Percentiles rank a stretch among this genome's conserved stretches.
phyloP scores from a whole-genome alignment of 1,140 invertebrate species.

The Drosophila pallidifrons region DNA sequence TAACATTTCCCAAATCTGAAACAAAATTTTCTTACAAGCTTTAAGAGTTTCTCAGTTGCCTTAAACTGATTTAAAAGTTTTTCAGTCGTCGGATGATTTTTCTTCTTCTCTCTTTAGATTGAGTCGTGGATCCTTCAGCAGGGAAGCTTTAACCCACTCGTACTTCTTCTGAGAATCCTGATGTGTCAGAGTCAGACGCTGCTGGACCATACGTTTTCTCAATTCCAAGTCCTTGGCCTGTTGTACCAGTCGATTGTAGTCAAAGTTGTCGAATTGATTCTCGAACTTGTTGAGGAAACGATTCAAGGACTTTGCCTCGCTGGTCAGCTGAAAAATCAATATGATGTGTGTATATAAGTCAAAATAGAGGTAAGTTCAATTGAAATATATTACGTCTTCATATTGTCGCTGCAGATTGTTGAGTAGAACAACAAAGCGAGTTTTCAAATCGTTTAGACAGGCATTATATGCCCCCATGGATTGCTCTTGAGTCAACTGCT shows the following conservation, averaged over 20 bases:
- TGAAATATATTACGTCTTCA: slow-evolving; percentile 83
- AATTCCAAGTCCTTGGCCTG: slow-evolving; percentile 78
- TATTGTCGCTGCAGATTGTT: slow-evolving; percentile 86
- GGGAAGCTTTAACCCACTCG: slow-evolving; percentile 68
- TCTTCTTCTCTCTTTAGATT: slow-evolving; percentile 52
- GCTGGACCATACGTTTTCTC: slow-evolving; percentile 82
- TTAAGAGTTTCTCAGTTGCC: not conserved
- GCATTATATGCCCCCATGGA: slow-evolving; percentile 84
- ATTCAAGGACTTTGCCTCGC: slow-evolving; percentile 75
- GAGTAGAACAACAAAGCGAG: slow-evolving; percentile 85
- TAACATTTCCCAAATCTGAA: too few relatives aligned
- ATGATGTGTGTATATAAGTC: not conserved
- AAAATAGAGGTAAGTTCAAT: not conserved
- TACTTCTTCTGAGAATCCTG: slow-evolving; percentile 82
- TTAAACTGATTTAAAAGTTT: not conserved
- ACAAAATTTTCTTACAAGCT: too few relatives aligned
- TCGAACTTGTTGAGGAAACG: slow-evolving; percentile 78
- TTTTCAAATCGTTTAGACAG: slow-evolving; percentile 87
- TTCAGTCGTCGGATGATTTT: slow-evolving; percentile 28
- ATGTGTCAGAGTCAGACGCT: slow-evolving; percentile 73
- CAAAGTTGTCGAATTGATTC: slow-evolving; percentile 80
- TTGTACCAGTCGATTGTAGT: slow-evolving; percentile 74
- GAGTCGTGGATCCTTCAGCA: slow-evolving; percentile 66
- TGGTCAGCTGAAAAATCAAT: slow-evolving; percentile 60
- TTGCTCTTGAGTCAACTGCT: slow-evolving; percentile 70